These are phyloP conservation scores for Fopius arisanus DNA, from an alignment of 1,140 invertebrate species.

Conservation along the genomic window DNA sequence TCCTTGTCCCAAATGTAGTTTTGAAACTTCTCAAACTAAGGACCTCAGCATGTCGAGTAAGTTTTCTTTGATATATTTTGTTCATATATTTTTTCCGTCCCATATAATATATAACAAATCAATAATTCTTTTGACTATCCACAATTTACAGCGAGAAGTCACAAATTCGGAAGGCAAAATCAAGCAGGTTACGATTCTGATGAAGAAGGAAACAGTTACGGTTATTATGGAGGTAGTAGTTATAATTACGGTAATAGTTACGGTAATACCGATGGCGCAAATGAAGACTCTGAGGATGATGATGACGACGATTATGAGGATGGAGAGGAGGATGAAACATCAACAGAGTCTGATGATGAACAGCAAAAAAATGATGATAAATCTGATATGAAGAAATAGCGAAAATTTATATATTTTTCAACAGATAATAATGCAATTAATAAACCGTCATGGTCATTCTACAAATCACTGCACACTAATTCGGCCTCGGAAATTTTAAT, in stretches of 20 bases:
- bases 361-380: conserved; percentile 38
- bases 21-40: conserved; percentile 89
- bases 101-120: background rate
- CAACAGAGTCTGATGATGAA: conserved; percentile 38
- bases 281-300: conserved; percentile 66
- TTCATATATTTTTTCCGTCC: conserved; percentile 15
- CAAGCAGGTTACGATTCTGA: conserved; percentile 66
- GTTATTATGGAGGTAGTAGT: conserved; percentile 49
- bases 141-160: conserved; percentile 71
- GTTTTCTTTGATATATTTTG: conserved; percentile 47
- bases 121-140: background rate
- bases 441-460: background rate
- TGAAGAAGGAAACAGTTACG: conserved; percentile 60
- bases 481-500: no score
- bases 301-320: conserved; percentile 64
- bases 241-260: conserved; percentile 65
- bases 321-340: conserved; percentile 57
- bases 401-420: background rate
- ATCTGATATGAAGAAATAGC: background rate
- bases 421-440: background rate
- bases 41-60: conserved; percentile 95
- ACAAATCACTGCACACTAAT: no score
- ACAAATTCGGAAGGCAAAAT: conserved; percentile 84
- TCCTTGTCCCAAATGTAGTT: conserved; percentile 94
- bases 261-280: conserved; percentile 67